A percentile compares a stretch with the other conserved stretches of the same genome.
These are phyloP conservation scores for Melikaiella ostensackeni DNA, from an alignment of 2,888 invertebrate genomes.

Conservation along the genomic window DNA sequence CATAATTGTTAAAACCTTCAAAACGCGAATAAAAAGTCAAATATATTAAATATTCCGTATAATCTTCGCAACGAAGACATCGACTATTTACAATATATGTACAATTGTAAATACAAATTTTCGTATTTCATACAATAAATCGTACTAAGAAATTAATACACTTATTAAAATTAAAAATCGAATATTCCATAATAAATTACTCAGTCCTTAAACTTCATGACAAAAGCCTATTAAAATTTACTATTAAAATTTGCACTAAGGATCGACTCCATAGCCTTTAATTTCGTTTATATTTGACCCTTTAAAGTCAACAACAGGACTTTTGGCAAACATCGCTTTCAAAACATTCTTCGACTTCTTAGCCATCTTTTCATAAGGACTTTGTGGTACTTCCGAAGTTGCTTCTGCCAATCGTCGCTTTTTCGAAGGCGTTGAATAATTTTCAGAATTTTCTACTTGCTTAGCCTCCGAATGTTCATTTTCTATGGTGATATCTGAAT, in stretches of 20 bases:
- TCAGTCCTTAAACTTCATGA: neutral
- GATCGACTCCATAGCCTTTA: slow-evolving; percentile 67
- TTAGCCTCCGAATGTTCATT: slow-evolving; percentile 36
- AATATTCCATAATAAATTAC: slow-evolving; percentile 9
- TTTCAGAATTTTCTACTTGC: slow-evolving; percentile 27
- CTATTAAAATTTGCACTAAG: slow-evolving; percentile 36
- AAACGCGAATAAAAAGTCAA: neutral
- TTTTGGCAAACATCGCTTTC: slow-evolving; percentile 64
- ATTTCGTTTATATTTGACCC: slow-evolving; percentile 72
- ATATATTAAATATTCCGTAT: neutral
- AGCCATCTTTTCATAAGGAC: neutral
- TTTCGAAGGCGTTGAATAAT: slow-evolving; percentile 39
- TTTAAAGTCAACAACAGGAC: slow-evolving; percentile 63
- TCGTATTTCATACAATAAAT: slow-evolving; percentile 1
- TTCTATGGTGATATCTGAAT: neutral
- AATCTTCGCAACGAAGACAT: neutral
- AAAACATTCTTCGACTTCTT: slow-evolving; percentile 60
- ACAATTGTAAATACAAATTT: slow-evolving; percentile 5
- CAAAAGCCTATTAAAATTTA: neutral
- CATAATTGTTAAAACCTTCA: neutral
- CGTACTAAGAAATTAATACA: neutral
- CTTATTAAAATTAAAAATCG: slow-evolving; percentile 2
- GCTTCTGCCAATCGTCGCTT: slow-evolving; percentile 24
- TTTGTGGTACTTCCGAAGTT: slow-evolving; percentile 25
- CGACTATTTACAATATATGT: slow-evolving; percentile 2